These are phyloP conservation scores for Ctenosaura bakeri DNA, from an alignment of 2,797 vertebrate species.

Conservation along the genomic window DNA sequence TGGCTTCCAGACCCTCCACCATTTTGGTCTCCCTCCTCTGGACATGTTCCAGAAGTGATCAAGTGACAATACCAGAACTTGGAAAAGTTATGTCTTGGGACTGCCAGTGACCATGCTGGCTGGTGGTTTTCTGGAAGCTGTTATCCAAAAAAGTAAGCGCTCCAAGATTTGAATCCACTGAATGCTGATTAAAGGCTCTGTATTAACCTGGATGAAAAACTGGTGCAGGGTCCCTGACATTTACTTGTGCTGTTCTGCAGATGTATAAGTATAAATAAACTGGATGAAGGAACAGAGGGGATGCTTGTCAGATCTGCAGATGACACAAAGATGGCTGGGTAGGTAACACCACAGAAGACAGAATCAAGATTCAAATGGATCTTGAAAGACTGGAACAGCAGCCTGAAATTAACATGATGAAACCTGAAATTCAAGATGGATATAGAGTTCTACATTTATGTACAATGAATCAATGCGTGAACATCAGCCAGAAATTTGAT, in stretches of 20 bases:
- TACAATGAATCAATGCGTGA: not conserved
- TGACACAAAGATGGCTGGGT: not conserved
- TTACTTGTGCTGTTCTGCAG: not conserved
- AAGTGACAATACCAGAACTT: not conserved
- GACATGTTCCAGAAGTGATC: not conserved
- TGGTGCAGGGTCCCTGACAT: not conserved
- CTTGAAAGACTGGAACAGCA: not conserved
- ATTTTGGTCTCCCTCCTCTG: no score
- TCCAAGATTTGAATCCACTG: not conserved
- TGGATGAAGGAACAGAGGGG: not conserved
- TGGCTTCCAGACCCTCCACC: no score
- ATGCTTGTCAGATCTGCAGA: not conserved
- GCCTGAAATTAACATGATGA: not conserved
- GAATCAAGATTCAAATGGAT: conserved; percentile 1
- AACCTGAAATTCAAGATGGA: not conserved
- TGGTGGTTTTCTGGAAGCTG: no score
- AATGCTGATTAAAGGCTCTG: not conserved
- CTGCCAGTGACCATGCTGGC: no score
- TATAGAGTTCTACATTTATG: not conserved
- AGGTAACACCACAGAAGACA: not conserved
- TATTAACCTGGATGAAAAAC: not conserved
- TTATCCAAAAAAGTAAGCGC: no score
- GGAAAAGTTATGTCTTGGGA: no score
- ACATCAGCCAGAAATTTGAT: not conserved
- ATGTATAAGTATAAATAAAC: not conserved